Percentiles rank a stretch among this genome's conserved stretches.
Conservation (phyloP, 2,888 invertebrate genomes). For the Zhengitettix transpicula region DNA sequence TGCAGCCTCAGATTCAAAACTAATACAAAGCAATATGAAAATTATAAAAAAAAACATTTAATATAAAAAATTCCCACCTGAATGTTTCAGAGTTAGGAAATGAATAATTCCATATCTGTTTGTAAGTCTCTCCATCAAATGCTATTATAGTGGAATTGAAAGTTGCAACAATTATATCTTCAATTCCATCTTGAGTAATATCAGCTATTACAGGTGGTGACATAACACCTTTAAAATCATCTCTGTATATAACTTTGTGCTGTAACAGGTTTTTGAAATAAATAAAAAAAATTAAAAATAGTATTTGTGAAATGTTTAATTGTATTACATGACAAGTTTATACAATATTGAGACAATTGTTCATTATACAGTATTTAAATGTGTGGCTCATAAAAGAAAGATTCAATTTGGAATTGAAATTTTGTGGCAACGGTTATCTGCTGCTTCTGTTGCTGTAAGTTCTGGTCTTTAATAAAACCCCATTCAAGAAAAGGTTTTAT, state of each 20-base stretch:
- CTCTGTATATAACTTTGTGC: constrained; percentile 37
- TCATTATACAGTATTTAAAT: too few relatives aligned
- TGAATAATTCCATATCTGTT: constrained; percentile 55
- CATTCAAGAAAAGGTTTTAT: too few relatives aligned
- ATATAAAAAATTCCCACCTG: constrained; percentile 21
- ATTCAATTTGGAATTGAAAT: too few relatives aligned
- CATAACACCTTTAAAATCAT: constrained; percentile 46
- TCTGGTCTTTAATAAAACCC: too few relatives aligned
- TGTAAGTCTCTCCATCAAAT: constrained; percentile 48
- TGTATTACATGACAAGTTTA: neutral
- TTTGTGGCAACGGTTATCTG: too few relatives aligned
- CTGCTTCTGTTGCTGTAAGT: too few relatives aligned
- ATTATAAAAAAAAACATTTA: neutral
- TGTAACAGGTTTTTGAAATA: constrained; percentile 15
- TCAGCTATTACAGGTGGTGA: constrained; percentile 49
- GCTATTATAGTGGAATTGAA: constrained; percentile 57
- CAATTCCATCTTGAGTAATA: constrained; percentile 48
- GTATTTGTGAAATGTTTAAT: neutral
- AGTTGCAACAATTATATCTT: constrained; percentile 55
- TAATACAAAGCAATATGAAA: neutral
- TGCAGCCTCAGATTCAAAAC: neutral
- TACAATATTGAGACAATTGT: too few relatives aligned
- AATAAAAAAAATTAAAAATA: neutral
- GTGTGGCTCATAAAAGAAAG: too few relatives aligned
- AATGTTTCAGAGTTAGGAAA: constrained; percentile 50